Base-by-base conservation (phyloP, 2,113 vertebrate species). In the Heliornis fulica region DNA sequence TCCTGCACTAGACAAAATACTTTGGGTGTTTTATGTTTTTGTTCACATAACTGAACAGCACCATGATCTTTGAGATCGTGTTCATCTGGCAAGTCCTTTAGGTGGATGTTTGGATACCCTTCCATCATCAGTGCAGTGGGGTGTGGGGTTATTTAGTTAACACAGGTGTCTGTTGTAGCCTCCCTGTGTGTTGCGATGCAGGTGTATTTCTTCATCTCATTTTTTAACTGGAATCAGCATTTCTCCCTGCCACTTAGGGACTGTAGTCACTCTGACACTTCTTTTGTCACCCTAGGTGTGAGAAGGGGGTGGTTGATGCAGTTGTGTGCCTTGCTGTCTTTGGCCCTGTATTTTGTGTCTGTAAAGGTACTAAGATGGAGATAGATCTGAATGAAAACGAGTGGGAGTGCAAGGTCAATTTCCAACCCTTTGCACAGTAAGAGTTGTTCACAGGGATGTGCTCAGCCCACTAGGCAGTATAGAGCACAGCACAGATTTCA, bases 31-130 rank as follows among this genome's bases (percentile, higher is more conserved):
- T 78, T 38, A 8, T 7, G 4, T 23, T 65, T 70, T 34, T 65
- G 19, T 36, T 91, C 60, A 15, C 20, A 2, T 29, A 32, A n/a
- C 26, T 78, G 56, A 75, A 70, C 51, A 78, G 46, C 17, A 21
- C 43, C 43, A 0, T 16, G 31, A 15, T 75, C 43, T 46, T 53
- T 10, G 32, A 68, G 36, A 20, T 53, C 0, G 0, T 32, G 7
- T 53, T 59, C 83, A 12, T 45, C 29, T 70, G 25, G 15, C 19
- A 38, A 63, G 51, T 59, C 32, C 60, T 60, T 63, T 51, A 50
- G 17, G 23, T 18, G 56, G 43, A 9, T 79, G 48, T 23, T 74
- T 77, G 76, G 13, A 4, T n/a, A 11, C 10, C 81, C 54, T 2
- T 5, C 46, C 53, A 40, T 78, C 19, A 15, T 28, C 5, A 5